These are phyloP conservation scores for Siniperca obscura DNA, from an alignment of 2,797 vertebrate species.

Conservation along the genomic window DNA sequence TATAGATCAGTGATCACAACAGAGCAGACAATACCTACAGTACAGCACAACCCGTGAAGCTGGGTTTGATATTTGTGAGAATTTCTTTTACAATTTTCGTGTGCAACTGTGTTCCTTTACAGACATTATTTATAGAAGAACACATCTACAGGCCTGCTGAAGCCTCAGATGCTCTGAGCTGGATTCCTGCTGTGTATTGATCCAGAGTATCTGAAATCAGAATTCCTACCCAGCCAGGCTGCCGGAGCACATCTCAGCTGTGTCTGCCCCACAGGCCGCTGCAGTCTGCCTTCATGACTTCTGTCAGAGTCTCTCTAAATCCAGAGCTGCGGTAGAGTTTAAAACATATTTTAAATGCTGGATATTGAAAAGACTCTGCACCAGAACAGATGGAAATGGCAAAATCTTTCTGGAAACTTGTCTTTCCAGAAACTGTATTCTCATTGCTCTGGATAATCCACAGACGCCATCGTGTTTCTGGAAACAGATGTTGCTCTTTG, in stretches of 20 bases:
- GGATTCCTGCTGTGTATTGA: slow-evolving; percentile 38
- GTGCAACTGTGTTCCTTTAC: not conserved
- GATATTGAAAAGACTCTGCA: not conserved
- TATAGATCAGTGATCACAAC: slow-evolving; percentile 13
- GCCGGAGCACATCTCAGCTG: not conserved
- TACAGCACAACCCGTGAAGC: not conserved
- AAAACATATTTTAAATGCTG: not conserved
- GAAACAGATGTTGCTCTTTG: not conserved
- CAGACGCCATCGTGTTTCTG: not conserved
- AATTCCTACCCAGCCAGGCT: not conserved
- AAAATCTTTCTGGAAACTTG: not conserved
- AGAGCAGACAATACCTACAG: not conserved
- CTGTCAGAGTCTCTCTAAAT: not conserved
- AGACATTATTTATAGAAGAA: slow-evolving; percentile 24
- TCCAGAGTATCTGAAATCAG: slow-evolving; percentile 26
- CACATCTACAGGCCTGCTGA: not conserved
- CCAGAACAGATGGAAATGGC: not conserved
- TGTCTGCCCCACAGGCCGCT: not conserved
- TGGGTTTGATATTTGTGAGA: not conserved
- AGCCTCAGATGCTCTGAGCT: not conserved
- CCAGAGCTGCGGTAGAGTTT: not conserved
- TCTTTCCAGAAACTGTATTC: not conserved
- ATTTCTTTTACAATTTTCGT: not conserved
- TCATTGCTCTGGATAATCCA: not conserved
- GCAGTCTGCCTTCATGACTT: not conserved